phyloP scores from a whole-genome alignment of 1,140 invertebrate species.

The Lepidostoma basale region DNA sequence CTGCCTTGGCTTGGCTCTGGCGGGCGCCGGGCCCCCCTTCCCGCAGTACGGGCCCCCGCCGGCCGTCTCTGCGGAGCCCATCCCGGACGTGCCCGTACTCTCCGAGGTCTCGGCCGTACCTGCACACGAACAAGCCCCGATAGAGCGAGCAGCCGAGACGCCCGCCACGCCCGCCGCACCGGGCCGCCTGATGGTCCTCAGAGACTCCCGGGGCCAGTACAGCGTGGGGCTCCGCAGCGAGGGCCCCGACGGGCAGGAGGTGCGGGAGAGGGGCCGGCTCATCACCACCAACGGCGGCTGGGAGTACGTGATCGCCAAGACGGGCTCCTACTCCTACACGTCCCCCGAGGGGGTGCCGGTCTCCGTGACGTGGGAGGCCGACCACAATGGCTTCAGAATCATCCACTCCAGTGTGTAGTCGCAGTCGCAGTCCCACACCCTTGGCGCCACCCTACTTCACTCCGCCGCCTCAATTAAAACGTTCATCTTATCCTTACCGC shows the following conservation, averaged over 20 bases:
- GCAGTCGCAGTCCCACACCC: too few relatives aligned
- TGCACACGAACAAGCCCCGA: neutral
- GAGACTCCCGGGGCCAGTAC: slow-evolving; percentile 37
- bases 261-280: slow-evolving; percentile 48
- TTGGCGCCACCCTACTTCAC: too few relatives aligned
- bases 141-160: neutral
- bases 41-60: neutral
- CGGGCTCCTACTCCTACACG: slow-evolving; percentile 58
- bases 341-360: slow-evolving; percentile 57
- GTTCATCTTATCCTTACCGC: too few relatives aligned
- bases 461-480: too few relatives aligned
- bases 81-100: neutral
- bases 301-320: slow-evolving; percentile 51
- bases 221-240: slow-evolving; percentile 43
- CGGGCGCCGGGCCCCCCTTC: neutral
- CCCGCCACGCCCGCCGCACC: neutral
- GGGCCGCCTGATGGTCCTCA: neutral
- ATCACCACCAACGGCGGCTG: slow-evolving; percentile 49
- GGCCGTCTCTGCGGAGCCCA: neutral
- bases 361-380: slow-evolving; percentile 58
- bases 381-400: slow-evolving; percentile 58
- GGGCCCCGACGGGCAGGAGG: slow-evolving; percentile 46
- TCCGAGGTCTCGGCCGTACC: neutral
- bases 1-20: neutral
- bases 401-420: neutral